A percentile compares a stretch with the other conserved stretches of the same genome.
Evolutionary conservation across 2,113 vertebrate genomes (phyloP).

Genomic region (Macrotis lagotis): DNA sequence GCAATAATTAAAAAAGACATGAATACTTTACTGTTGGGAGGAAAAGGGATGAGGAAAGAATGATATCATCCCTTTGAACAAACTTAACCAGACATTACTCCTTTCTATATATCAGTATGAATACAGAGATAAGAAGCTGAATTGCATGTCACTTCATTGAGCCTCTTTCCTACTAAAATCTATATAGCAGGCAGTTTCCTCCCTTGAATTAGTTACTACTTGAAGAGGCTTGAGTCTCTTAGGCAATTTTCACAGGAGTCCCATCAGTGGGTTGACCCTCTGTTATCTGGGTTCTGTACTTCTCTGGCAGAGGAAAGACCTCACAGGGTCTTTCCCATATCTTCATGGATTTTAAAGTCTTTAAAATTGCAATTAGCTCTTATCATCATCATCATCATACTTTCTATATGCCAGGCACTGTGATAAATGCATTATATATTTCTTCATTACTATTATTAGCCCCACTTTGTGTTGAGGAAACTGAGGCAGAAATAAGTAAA

Average conservation of each 20-base stretch:
- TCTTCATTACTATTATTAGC: neutral
- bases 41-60: neutral
- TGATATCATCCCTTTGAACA: neutral
- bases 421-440: neutral
- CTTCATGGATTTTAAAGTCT: neutral
- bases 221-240: neutral
- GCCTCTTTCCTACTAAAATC: neutral
- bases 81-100: neutral
- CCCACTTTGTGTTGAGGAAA: neutral
- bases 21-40: neutral
- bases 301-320: neutral
- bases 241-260: neutral
- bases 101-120: neutral
- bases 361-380: neutral
- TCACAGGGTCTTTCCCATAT: neutral
- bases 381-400: neutral
- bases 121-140: neutral
- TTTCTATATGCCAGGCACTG: neutral
- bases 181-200: neutral
- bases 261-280: neutral
- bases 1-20: neutral
- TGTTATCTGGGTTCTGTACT: neutral
- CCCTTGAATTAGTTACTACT: neutral
- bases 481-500: neutral
- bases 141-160: neutral